Evolutionary conservation across 2,888 invertebrate genomes (phyloP), one percentile per base, ranked within the genome.

Genomic region (Chrysopilus asiliformis): DNA sequence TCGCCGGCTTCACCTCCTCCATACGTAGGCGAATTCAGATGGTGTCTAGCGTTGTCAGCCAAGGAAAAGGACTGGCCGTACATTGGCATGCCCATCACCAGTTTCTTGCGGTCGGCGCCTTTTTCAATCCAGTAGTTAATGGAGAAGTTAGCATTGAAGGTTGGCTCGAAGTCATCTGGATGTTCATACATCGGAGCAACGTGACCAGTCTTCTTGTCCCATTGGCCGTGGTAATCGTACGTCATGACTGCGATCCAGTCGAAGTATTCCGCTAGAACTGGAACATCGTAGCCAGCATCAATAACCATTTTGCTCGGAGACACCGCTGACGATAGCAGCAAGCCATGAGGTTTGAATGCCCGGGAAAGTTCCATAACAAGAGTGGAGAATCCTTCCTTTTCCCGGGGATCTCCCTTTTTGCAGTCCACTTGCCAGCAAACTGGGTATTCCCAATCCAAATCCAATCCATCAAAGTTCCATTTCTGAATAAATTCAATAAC

Each of bases 391-490:
- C 77, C 79, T 53, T 72, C 66, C 52, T 86, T 90, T 51, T 90
- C 90, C 4, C 84, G 77, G 14, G 66, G 68, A 1, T 81, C 82
- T 1, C 89, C 89, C 56, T 80, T 83, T 32, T 74, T 79, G 51
- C 89, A 89, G 50, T 87, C 81, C 2, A 76, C 77, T 68, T 87
- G 87, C 87, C 87, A 87, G 53, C 89, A 90, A 44, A 79, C 84
- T 1, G 91, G 91, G 57, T 89, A 93, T 54, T 93, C 90, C 91
- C 91, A 93, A 55, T 91, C 90, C 18, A 93, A 67, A 58, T 94
- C 90, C 25, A 94, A 65, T 4, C 94, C 94, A 53, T 93, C 89
- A 48, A 93, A 93, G 36, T 76, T 76, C 49, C 84, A 74, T 43
- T 77, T 72, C 42, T 79, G 74, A 38, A 90, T 72, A 53, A 89